Percentiles rank a stretch among this genome's conserved stretches.
Conservation (phyloP, 2,888 invertebrate genomes). For the Acheta domesticus region DNA sequence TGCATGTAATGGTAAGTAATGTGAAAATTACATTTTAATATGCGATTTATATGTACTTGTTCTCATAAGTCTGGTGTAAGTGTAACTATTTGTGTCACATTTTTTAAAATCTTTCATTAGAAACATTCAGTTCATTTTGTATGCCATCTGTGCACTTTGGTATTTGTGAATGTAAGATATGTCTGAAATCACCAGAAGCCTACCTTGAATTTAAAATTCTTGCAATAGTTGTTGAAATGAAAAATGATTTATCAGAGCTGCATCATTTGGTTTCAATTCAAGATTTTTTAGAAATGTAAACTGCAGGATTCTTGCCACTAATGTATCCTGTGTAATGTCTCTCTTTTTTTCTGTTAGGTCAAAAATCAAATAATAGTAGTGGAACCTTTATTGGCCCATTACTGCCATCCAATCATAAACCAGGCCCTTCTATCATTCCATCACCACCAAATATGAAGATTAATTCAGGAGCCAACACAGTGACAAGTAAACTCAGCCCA, state of each 20-base stretch:
- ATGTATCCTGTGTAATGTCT: not conserved
- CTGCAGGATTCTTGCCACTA: not conserved
- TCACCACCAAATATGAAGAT: not conserved
- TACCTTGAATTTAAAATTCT: too few relatives aligned
- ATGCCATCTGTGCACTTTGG: too few relatives aligned
- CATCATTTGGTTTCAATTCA: too few relatives aligned
- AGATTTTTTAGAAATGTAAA: too few relatives aligned
- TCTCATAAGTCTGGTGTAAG: not conserved
- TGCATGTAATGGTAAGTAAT: not conserved
- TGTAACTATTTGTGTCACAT: not conserved
- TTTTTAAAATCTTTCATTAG: not conserved
- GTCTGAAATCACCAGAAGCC: too few relatives aligned
- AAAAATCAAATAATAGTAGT: not conserved
- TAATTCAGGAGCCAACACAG: not conserved
- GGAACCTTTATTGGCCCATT: not conserved
- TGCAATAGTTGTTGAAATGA: too few relatives aligned
- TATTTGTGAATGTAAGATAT: too few relatives aligned
- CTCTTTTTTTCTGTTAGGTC: not conserved
- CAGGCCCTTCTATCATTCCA: conserved; percentile 18
- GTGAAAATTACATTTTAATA: too few relatives aligned
- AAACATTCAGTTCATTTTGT: too few relatives aligned
- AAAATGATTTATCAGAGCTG: too few relatives aligned
- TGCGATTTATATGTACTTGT: not conserved
- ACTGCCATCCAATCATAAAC: conserved; percentile 18
- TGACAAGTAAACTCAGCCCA: not conserved